Evolutionary conservation across 2,888 invertebrate genomes (phyloP).

Genomic region (Chymomyza amoena): DNA sequence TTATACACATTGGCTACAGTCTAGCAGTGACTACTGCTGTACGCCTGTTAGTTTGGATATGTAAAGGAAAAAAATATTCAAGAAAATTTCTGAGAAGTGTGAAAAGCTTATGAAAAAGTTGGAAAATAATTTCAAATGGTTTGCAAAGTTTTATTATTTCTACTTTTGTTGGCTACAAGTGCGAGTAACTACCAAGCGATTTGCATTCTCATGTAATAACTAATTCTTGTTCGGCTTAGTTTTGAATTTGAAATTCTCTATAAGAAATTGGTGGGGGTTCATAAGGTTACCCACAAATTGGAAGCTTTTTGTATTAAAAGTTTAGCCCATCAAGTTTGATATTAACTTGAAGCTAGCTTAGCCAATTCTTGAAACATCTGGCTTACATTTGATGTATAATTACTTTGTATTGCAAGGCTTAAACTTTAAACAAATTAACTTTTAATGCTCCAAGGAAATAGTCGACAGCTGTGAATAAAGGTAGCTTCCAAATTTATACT

Average conservation of each 20-base stretch:
- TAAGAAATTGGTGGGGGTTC: background rate
- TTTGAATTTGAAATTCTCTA: background rate
- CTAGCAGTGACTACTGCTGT: conserved; percentile 11
- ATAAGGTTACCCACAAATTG: background rate
- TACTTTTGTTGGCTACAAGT: background rate
- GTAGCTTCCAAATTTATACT: background rate
- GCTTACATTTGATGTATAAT: background rate
- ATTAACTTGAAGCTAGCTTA: background rate
- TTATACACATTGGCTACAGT: conserved; percentile 11
- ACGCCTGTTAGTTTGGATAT: conserved; percentile 20
- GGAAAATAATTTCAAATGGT: background rate
- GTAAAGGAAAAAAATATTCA: background rate
- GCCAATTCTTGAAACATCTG: background rate
- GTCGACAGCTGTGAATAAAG: background rate
- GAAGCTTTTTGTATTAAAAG: background rate
- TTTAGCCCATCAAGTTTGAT: background rate
- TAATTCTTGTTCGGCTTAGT: background rate
- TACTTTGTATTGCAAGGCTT: background rate
- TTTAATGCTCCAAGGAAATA: background rate
- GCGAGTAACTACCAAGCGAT: background rate
- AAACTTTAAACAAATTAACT: background rate
- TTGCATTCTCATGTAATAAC: background rate
- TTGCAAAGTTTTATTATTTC: background rate
- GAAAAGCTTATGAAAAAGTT: background rate
- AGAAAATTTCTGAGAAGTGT: background rate